Evolutionary conservation across 2,888 invertebrate genomes (phyloP), one percentile per base, ranked within the genome.

Genomic region (Amorpha juglandis): DNA sequence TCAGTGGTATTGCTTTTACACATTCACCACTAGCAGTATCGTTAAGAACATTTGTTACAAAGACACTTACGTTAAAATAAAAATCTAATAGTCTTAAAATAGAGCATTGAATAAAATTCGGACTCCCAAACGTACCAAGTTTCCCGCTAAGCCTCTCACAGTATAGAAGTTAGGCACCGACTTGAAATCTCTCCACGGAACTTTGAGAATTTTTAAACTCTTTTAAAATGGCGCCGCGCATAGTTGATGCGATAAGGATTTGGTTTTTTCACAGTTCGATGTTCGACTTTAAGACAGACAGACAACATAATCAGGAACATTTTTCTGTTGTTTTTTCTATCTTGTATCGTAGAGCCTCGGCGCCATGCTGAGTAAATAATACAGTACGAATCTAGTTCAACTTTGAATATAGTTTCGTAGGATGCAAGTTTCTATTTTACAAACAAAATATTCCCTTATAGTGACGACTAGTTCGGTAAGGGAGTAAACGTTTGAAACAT

Each of bases 161-260:
- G 74, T 69, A 75, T 71, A 71, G 72, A 86, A 89, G 84, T 87
- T 84, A 73, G 81, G 73, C 77, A 72, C 75, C 76, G 78, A 80
- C 78, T 82, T 78, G 69, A 70, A 78, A 85, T 82, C 83, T 79
- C 80, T 73, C 74, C 69, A 75, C 70, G 63, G 69, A 88, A 88
- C 74, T 88, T 89, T 73, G 67, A 69, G 83, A 84, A 86, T 83
- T 85, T 84, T 81, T 86, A 3, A 78, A 82, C 75, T 86, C 88
- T 88, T 87, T 88, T 85, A 80, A 85, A 85, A 84, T 82, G 81
- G 78, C 78, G 62, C 71, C 76, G 74, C 68, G 70, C 69, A 73
- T 79, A 78, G 74, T 77, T 75, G 73, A 72, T 67, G 74, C 74
- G 69, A 72, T 73, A 71, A 74, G 75, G 79, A 79, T 82, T 81